Evolutionary conservation across 2,113 vertebrate species (phyloP), one percentile per base, ranked within the genome.

Genomic region (Phyllostomus discolor): DNA sequence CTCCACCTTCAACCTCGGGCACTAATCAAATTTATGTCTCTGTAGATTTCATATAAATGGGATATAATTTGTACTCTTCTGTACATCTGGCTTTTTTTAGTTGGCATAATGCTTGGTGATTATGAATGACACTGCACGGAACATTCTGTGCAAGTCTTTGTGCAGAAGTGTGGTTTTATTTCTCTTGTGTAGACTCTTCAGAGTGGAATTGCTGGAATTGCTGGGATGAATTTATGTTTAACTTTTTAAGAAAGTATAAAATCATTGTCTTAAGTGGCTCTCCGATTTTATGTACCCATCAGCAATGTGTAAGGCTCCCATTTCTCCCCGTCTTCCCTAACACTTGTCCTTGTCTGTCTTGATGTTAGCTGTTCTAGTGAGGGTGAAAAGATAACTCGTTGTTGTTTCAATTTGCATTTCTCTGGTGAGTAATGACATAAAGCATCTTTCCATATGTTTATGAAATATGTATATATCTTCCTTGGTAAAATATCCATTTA

Each of bases 401-500:
- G 2, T 93, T 59, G 10, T 50, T 97, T 95, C 93, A 93, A 59
- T 66, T 72, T 93, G 33, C 31, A 75, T 82, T 90, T 93, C 4
- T 3, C 28, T 88, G 15, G 31, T 82, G n/a, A 86, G 59, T 48
- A 59, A 94, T 69, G 72, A 57, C 46, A 80, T 16, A 48, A 86
- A 83, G 9, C 35, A 59, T 43, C 26, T 85, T 90, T 89, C 78
- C 41, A 62, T 50, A 91, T 12, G 70, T 1, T 90, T 80, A 70
- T 75, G 86, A 91, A 88, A 35, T 66, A 66, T 67, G 43, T 20
- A 28, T 57, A 46, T 85, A n/a, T 28, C 7, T 82, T 96, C 41
- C 72, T 92, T 81, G 17, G 43, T 83, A 41, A 96, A 95, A 59
- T 86, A 76, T 41, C 10, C 85, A 76, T n/a, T 92, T 75, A 81